phyloP scores from a whole-genome alignment of 2,797 vertebrate genomes.

The Myotis myotis region DNA sequence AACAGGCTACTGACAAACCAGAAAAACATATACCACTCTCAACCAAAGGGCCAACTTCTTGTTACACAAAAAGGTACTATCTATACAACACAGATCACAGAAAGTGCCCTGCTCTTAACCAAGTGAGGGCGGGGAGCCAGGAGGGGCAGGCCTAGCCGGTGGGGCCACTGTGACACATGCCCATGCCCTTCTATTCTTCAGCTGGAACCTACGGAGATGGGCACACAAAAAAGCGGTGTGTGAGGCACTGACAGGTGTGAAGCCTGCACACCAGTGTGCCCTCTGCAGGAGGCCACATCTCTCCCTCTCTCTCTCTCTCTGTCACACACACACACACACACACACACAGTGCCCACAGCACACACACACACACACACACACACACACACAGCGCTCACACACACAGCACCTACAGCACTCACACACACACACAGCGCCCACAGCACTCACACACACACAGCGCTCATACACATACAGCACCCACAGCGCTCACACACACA shows the following conservation, averaged over 20 bases:
- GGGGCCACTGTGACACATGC: background rate
- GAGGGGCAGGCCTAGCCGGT: rapidly evolving
- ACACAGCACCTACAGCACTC: too few relatives aligned
- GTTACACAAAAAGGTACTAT: background rate
- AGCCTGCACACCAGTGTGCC: too few relatives aligned
- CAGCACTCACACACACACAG: rapidly evolving
- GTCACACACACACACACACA: too few relatives aligned
- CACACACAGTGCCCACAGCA: too few relatives aligned
- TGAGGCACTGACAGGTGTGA: too few relatives aligned
- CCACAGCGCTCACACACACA: too few relatives aligned
- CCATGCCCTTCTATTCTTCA: background rate
- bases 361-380: too few relatives aligned
- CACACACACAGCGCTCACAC: too few relatives aligned
- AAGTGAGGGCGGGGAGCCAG: background rate
- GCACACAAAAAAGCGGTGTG: background rate
- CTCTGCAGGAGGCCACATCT: too few relatives aligned
- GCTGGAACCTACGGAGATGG: background rate
- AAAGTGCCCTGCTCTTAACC: background rate
- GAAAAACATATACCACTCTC: background rate
- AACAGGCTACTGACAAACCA: background rate
- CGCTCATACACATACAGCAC: too few relatives aligned
- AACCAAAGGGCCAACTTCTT: background rate
- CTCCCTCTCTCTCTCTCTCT: too few relatives aligned
- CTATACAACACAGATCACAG: background rate
- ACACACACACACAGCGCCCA: too few relatives aligned